phyloP scores from a whole-genome alignment of 2,113 vertebrate species.

The Brienomyrus brachyistius region DNA sequence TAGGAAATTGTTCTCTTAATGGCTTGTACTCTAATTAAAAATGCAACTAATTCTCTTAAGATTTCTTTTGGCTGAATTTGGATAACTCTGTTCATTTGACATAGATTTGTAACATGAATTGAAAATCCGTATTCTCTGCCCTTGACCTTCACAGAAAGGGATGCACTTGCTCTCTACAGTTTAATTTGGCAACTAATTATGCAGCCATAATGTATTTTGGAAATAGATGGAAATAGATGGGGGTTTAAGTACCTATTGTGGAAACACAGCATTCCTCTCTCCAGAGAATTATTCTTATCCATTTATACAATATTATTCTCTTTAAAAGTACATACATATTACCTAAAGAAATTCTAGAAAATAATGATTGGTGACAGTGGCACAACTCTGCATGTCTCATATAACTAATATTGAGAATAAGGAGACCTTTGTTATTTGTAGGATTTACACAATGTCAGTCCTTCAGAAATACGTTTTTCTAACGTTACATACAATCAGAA shows the following conservation, averaged over 20 bases:
- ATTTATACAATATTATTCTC: not conserved
- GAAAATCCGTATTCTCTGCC: constrained; percentile 14
- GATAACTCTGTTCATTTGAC: constrained; percentile 48
- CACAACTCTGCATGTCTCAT: not conserved
- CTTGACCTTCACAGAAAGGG: constrained; percentile 21
- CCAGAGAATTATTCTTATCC: not conserved
- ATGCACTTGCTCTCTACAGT: not conserved
- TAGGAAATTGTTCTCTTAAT: constrained; percentile 37
- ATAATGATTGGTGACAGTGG: not conserved
- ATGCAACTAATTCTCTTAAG: constrained; percentile 50
- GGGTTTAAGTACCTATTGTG: not conserved
- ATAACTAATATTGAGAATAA: not conserved
- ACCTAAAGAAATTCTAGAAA: not conserved
- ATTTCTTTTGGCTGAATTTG: constrained; percentile 33
- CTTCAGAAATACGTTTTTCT: not conserved
- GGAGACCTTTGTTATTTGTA: not conserved
- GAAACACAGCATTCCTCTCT: not conserved
- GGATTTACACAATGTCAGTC: not conserved
- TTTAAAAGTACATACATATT: not conserved
- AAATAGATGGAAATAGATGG: not conserved
- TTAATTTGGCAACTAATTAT: not conserved
- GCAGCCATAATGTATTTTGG: not conserved
- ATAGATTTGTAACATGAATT: constrained; percentile 47
- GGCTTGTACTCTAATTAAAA: constrained; percentile 59
- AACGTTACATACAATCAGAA: not conserved